Evolutionary conservation across 2,113 vertebrate genomes (phyloP).

Genomic region (Cyprinodon variegatus): DNA sequence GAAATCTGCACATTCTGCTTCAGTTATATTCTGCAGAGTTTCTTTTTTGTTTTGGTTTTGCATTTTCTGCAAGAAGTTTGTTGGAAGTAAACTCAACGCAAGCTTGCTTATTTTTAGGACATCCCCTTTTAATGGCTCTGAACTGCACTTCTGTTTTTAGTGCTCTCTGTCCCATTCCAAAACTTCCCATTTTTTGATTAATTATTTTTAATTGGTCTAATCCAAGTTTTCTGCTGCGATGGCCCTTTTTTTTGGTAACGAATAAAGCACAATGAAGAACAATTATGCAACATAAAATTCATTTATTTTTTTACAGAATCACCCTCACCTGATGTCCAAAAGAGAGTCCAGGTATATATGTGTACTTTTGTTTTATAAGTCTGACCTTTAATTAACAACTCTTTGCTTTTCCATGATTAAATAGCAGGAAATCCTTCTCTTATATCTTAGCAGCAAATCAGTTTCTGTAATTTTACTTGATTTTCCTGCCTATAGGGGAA

Average conservation of each 20-base stretch:
- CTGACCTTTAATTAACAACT: slow-evolving; percentile 52
- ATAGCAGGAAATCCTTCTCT: slow-evolving; percentile 9
- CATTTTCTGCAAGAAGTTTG: neutral
- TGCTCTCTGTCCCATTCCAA: neutral
- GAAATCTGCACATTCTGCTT: neutral
- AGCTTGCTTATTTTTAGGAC: slow-evolving; percentile 25
- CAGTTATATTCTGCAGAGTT: neutral
- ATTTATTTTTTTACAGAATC: slow-evolving; percentile 84
- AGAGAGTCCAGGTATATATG: slow-evolving; percentile 78
- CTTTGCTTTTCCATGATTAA: slow-evolving; percentile 40
- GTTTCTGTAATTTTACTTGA: slow-evolving; percentile 42
- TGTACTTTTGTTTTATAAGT: slow-evolving; percentile 48
- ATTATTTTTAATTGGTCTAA: neutral
- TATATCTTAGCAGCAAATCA: slow-evolving; percentile 34
- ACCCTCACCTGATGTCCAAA: slow-evolving; percentile 77
- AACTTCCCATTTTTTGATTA: too few relatives aligned
- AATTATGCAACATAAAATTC: slow-evolving; percentile 70
- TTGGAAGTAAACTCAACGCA: neutral
- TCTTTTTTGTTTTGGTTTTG: too few relatives aligned
- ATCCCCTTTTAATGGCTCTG: slow-evolving; percentile 5
- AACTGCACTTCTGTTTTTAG: neutral
- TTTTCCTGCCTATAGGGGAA: neutral
- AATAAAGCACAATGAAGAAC: slow-evolving; percentile 8
- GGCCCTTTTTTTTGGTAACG: slow-evolving; percentile 22
- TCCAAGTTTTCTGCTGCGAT: slow-evolving; percentile 16